Evolutionary conservation across 2,113 vertebrate genomes (phyloP).

Genomic region (Bungarus multicinctus): DNA sequence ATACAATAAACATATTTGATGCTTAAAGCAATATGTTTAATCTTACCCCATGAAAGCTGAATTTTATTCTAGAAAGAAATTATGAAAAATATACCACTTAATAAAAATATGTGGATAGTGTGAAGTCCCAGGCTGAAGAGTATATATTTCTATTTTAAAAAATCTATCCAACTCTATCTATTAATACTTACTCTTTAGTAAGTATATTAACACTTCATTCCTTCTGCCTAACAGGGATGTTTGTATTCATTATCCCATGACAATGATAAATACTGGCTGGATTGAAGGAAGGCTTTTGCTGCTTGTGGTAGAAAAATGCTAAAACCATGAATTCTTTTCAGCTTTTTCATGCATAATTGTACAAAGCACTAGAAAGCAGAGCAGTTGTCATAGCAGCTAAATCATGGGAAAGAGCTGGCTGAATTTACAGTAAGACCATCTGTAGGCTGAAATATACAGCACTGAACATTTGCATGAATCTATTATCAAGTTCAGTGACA

Average conservation of each 20-base stretch:
- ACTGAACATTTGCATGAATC: slow-evolving; percentile 13
- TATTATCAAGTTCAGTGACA: background rate
- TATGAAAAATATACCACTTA: background rate
- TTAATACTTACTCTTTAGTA: background rate
- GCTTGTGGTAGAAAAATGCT: slow-evolving; percentile 50
- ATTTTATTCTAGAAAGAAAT: background rate
- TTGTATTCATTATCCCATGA: slow-evolving; percentile 38
- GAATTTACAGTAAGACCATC: slow-evolving; percentile 41
- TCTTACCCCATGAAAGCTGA: background rate
- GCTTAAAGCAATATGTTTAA: background rate
- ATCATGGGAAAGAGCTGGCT: slow-evolving; percentile 42
- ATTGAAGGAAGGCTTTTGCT: slow-evolving; percentile 18
- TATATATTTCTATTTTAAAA: background rate
- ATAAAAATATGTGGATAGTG: background rate
- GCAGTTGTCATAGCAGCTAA: slow-evolving; percentile 67
- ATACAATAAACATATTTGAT: background rate
- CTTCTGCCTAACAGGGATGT: slow-evolving; percentile 11
- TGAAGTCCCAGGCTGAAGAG: background rate
- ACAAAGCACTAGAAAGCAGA: slow-evolving; percentile 27
- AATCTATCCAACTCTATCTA: background rate
- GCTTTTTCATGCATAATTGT: slow-evolving; percentile 42
- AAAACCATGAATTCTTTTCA: slow-evolving; percentile 53
- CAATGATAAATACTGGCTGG: slow-evolving; percentile 41
- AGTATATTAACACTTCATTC: background rate
- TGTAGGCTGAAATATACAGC: background rate